Conservation (phyloP, 2,888 invertebrate genomes). For the Caenorhabditis sp. region DNA sequence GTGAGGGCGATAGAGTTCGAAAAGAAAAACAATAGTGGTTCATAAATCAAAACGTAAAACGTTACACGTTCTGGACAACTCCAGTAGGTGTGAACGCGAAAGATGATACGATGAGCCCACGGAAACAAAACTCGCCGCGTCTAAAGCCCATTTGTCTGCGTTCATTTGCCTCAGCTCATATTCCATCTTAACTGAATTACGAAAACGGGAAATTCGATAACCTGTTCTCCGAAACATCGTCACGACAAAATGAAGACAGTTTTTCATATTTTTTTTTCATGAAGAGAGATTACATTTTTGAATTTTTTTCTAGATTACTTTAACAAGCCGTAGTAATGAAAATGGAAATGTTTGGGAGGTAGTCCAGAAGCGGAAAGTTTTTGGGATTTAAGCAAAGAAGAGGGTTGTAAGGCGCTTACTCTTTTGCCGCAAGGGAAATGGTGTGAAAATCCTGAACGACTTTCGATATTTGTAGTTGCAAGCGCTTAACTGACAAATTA, state of each 20-base stretch:
- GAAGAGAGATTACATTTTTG: not conserved
- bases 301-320: not conserved
- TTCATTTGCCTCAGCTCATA: constrained; percentile 54
- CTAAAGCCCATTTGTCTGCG: constrained; percentile 54
- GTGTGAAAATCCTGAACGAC: constrained; percentile 44
- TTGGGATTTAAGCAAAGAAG: constrained; percentile 1
- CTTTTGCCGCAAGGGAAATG: constrained; percentile 48
- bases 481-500: constrained; percentile 23
- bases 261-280: constrained; percentile 10
- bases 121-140: constrained; percentile 50
- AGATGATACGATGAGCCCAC: constrained; percentile 50
- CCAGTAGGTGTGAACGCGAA: constrained; percentile 61
- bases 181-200: constrained; percentile 61
- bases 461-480: constrained; percentile 55
- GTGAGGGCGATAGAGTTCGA: not conserved
- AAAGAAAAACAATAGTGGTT: constrained; percentile 3
- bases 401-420: constrained; percentile 48
- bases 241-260: constrained; percentile 21
- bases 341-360: not conserved
- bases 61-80: constrained; percentile 30
- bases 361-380: not conserved
- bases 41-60: constrained; percentile 55
- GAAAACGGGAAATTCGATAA: constrained; percentile 59
- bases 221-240: constrained; percentile 50
- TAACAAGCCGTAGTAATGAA: not conserved